phyloP scores from a whole-genome alignment of 2,113 vertebrate species.

The Nothobranchius kuhntae region DNA sequence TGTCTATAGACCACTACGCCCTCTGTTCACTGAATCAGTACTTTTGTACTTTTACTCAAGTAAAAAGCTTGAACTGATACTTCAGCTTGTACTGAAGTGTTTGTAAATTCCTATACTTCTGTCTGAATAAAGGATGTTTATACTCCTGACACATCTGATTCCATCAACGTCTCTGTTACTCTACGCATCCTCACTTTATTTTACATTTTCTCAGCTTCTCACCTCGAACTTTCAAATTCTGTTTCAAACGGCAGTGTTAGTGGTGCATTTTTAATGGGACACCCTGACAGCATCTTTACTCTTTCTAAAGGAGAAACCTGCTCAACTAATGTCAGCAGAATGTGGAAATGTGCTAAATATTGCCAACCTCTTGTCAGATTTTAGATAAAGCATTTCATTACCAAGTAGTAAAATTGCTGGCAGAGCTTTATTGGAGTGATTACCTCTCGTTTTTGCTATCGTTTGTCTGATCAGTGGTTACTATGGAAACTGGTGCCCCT shows the following conservation, averaged over 20 bases:
- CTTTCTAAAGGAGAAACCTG: neutral
- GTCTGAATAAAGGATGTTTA: no score
- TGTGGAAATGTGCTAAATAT: slow-evolving; percentile 20
- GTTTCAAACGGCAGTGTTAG: neutral
- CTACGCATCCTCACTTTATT: neutral
- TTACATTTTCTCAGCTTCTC: neutral
- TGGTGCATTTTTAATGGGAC: neutral
- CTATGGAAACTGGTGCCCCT: slow-evolving; percentile 78
- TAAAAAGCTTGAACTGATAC: no score
- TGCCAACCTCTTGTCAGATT: slow-evolving; percentile 27
- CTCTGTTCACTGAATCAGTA: no score
- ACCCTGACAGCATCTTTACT: neutral
- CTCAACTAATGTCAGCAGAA: slow-evolving; percentile 20
- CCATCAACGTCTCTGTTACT: no score
- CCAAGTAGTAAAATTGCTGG: slow-evolving; percentile 54
- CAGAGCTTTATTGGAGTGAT: slow-evolving; percentile 63
- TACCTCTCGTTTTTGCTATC: slow-evolving; percentile 68
- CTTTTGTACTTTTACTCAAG: no score
- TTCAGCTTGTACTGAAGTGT: no score
- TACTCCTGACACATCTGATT: no score
- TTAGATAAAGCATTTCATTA: slow-evolving; percentile 49
- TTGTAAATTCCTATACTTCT: no score
- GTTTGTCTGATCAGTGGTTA: slow-evolving; percentile 69
- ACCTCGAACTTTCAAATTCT: neutral
- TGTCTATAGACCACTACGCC: no score